These are phyloP conservation scores for Pogoniulus pusillus DNA, from an alignment of 2,797 vertebrate species.

Conservation along the genomic window DNA sequence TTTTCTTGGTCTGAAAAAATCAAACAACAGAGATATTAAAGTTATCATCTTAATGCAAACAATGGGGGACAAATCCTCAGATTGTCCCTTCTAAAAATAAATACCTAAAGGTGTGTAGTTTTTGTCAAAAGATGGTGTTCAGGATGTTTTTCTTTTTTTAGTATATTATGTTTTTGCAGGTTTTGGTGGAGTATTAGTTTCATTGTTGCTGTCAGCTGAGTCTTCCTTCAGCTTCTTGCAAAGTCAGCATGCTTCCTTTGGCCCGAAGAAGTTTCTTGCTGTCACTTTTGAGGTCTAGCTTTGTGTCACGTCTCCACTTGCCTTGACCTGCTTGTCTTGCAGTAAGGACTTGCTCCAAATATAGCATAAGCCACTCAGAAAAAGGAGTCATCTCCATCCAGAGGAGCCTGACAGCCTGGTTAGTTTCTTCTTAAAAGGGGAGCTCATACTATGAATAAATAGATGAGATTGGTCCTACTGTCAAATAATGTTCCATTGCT, in stretches of 20 bases:
- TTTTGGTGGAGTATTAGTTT: neutral
- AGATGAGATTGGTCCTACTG: neutral
- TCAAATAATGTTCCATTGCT: neutral
- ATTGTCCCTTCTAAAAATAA: neutral
- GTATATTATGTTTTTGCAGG: neutral
- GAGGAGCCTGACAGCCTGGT: fast-evolving
- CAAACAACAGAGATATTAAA: neutral
- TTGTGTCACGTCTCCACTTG: neutral
- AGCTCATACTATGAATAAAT: neutral
- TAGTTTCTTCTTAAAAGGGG: neutral
- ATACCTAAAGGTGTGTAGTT: neutral
- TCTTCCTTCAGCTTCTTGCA: neutral
- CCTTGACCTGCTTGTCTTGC: neutral
- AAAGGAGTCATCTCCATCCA: neutral
- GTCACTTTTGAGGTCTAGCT: neutral
- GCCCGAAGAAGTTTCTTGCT: neutral
- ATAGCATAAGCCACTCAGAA: neutral
- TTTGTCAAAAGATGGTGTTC: neutral
- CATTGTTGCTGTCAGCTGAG: neutral
- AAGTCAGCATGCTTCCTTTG: neutral
- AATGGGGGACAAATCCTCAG: neutral
- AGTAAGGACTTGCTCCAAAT: neutral
- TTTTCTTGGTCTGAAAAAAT: neutral
- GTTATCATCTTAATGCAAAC: neutral
- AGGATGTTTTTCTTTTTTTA: neutral